phyloP scores from a whole-genome alignment of 2,797 vertebrate species.

The Anas bahamensis region DNA sequence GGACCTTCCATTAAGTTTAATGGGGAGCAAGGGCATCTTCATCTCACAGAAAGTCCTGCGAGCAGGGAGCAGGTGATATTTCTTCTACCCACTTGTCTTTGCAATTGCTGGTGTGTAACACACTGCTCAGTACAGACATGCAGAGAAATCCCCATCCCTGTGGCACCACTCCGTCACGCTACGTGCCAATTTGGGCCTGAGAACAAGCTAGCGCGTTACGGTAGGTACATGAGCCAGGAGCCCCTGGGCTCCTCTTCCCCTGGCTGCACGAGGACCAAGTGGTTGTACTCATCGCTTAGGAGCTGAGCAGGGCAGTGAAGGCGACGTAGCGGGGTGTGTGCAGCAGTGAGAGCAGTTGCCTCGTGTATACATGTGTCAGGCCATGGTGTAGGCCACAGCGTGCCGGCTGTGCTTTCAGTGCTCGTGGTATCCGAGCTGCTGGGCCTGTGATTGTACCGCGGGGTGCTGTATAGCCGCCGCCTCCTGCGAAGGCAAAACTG shows the following conservation, averaged over 20 bases:
- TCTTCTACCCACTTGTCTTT: background rate
- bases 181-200: background rate
- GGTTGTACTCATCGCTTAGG: background rate
- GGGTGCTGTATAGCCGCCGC: background rate
- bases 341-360: fast-evolving
- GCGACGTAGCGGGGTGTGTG: too few species aligned
- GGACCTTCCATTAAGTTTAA: background rate
- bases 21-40: background rate
- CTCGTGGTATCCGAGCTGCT: background rate
- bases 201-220: background rate
- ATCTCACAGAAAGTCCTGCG: background rate
- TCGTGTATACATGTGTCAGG: fast-evolving
- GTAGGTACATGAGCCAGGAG: background rate
- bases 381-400: background rate
- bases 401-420: background rate
- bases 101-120: background rate
- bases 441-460: background rate
- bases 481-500: background rate
- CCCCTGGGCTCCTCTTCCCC: background rate
- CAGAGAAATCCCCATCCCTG: background rate
- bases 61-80: background rate
- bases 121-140: background rate
- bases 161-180: background rate
- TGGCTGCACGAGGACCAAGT: background rate
- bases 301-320: background rate